Evolutionary conservation across 2,113 vertebrate species (phyloP), one percentile per base, ranked within the genome.

Genomic region (Carettochelys insculpta): DNA sequence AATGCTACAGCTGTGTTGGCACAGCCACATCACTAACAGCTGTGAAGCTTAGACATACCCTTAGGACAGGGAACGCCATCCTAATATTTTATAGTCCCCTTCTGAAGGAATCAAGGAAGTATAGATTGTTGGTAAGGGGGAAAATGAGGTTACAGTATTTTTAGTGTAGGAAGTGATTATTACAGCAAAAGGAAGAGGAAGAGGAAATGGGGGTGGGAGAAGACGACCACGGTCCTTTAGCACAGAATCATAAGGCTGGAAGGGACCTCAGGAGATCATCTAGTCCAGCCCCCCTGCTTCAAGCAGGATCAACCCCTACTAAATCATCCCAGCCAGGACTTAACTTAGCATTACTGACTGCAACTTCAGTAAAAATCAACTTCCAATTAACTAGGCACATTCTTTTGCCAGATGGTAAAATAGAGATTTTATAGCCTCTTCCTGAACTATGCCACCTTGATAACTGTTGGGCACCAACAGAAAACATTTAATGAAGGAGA

Each of bases 391-490:
- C 12, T 38, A 53, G 22, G 17, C 2, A 75, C 34, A 45, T 83
- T 87, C 41, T 79, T 50, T 19, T 77, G 29, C 13, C 73, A 79
- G 22, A 43, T 71, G 24, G 47, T 24, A 45, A 75, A 58, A 79
- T 13, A 73, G 6, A 68, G 50, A 34, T 84, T 86, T 78, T 4
- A 0, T 68, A 80, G 79, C n/a, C 19, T 51, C 20, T 68, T 73
- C 45, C 19, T n/a, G 81, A 87, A 85, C 1, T 0, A 77, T 19
- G 22, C 8, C 41, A 47, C 11, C 47, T n/a, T 48, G 29, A 81
- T 34, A 79, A 27, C 25, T 38, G 2, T 4, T 0, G 54, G 34
- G 81, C 3, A 34, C 12, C 29, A 77, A 82, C 0, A 38, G 76
- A 85, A 83, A 87, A 48, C 25, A 71, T 31, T 6, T 3, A 19